A percentile compares a stretch with the other conserved stretches of the same genome.
Evolutionary conservation across 2,797 vertebrate species (phyloP).

Genomic region (Neosalanx taihuensis): DNA sequence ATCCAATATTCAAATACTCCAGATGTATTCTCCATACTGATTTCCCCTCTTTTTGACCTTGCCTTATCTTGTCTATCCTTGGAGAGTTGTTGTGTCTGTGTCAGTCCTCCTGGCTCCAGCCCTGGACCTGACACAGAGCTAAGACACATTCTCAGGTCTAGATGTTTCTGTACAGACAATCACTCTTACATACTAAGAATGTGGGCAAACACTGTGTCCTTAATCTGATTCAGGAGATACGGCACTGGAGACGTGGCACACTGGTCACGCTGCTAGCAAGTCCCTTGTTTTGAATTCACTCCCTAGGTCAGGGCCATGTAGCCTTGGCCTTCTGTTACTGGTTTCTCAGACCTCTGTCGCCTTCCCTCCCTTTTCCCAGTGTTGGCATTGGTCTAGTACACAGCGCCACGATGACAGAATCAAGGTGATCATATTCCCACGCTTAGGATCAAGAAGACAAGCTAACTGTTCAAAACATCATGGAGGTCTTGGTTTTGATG

Average conservation of each 20-base stretch:
- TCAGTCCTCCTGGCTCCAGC: background rate
- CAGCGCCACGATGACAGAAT: background rate
- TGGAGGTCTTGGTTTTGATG: too few relatives aligned
- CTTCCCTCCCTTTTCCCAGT: background rate
- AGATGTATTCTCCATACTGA: background rate
- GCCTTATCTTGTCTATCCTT: background rate
- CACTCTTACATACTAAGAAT: too few relatives aligned
- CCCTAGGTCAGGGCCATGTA: background rate
- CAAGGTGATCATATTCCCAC: background rate
- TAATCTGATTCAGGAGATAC: too few relatives aligned
- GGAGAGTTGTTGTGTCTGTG: background rate
- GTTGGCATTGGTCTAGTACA: background rate
- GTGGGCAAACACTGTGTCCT: too few relatives aligned
- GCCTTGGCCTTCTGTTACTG: background rate
- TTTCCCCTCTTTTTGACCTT: background rate
- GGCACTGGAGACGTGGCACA: background rate
- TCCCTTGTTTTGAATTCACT: constrained; percentile 1
- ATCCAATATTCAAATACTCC: background rate
- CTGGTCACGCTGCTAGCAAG: constrained; percentile 6
- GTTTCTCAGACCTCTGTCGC: background rate
- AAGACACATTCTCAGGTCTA: too few relatives aligned
- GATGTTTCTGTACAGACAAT: background rate
- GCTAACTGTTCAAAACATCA: background rate
- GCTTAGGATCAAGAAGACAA: background rate
- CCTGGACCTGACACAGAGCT: background rate